phyloP scores from a whole-genome alignment of 1,140 invertebrate genomes.

The Drosophila mauritiana region DNA sequence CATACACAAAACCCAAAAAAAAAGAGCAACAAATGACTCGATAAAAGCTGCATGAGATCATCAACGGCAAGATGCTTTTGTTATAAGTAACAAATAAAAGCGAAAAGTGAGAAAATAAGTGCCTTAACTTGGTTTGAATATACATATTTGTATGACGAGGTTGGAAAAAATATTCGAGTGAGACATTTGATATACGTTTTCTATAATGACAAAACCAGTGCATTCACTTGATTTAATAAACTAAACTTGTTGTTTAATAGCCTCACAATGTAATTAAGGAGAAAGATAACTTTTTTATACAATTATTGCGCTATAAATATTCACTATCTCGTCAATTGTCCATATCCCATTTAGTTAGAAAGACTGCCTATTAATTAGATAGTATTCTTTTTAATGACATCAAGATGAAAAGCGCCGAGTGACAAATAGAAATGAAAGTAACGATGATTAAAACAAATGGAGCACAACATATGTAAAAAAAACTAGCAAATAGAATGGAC shows the following conservation, averaged over 20 bases:
- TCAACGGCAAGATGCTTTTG: slow-evolving; percentile 26
- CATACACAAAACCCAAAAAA: neutral
- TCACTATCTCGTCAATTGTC: slow-evolving; percentile 31
- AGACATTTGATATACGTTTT: neutral
- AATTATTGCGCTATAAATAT: slow-evolving; percentile 32
- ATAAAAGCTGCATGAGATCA: slow-evolving; percentile 57
- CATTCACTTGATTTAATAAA: slow-evolving; percentile 2
- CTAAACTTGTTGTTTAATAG: neutral
- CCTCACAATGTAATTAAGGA: slow-evolving; percentile 26
- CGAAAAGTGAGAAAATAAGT: slow-evolving; percentile 14
- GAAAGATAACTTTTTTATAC: slow-evolving; percentile 14
- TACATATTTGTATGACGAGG: slow-evolving; percentile 7
- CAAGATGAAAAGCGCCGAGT: slow-evolving; percentile 21
- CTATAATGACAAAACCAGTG: slow-evolving; percentile 16
- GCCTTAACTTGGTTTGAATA: slow-evolving; percentile 12
- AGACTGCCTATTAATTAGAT: slow-evolving; percentile 22
- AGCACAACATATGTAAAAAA: neutral
- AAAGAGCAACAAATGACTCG: slow-evolving; percentile 7
- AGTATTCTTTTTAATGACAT: slow-evolving; percentile 22
- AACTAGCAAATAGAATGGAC: neutral
- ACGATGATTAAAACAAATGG: neutral
- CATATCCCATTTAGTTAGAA: slow-evolving; percentile 17
- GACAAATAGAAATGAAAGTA: neutral
- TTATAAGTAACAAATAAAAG: slow-evolving; percentile 38
- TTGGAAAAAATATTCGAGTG: neutral